Percentiles rank a stretch among this genome's conserved stretches.
phyloP scores from a whole-genome alignment of 2,888 invertebrate genomes.

The Polydrusus tereticollis region DNA sequence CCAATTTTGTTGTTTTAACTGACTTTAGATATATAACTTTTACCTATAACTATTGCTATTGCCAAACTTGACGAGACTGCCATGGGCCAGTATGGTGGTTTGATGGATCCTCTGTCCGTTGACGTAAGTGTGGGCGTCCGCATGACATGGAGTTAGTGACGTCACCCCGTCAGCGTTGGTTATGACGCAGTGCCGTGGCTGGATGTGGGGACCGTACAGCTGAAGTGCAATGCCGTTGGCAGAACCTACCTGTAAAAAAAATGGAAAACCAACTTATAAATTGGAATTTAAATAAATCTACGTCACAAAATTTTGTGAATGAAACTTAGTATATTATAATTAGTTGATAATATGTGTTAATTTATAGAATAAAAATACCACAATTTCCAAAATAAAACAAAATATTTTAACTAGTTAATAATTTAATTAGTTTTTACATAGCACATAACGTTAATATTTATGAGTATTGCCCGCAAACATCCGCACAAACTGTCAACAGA shows the following conservation, averaged over 20 bases:
- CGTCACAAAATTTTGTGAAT: too few relatives aligned
- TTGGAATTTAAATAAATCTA: too few relatives aligned
- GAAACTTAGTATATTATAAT: too few relatives aligned
- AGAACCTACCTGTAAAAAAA: constrained; percentile 73
- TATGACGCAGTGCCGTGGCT: constrained; percentile 95
- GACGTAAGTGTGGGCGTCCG: constrained; percentile 94
- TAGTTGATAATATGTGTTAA: not conserved
- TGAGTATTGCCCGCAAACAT: not conserved
- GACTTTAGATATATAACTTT: too few relatives aligned
- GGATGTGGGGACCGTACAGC: constrained; percentile 91
- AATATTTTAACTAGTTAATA: not conserved
- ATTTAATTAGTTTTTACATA: not conserved
- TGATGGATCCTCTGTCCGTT: constrained; percentile 94
- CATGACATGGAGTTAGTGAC: constrained; percentile 91
- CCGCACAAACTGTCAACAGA: not conserved
- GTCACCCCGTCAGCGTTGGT: constrained; percentile 92
- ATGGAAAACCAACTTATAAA: too few relatives aligned
- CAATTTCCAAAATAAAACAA: not conserved
- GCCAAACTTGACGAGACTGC: constrained; percentile 87
- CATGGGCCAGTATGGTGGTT: constrained; percentile 91
- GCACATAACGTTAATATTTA: not conserved
- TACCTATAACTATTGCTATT: constrained; percentile 85
- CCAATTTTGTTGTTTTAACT: too few relatives aligned
- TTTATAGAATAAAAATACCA: not conserved
- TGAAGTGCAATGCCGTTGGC: constrained; percentile 85